Percentiles rank a stretch among this genome's conserved stretches.
Evolutionary conservation across 1,140 invertebrate genomes (phyloP).

Genomic region (Cydia pomonella): DNA sequence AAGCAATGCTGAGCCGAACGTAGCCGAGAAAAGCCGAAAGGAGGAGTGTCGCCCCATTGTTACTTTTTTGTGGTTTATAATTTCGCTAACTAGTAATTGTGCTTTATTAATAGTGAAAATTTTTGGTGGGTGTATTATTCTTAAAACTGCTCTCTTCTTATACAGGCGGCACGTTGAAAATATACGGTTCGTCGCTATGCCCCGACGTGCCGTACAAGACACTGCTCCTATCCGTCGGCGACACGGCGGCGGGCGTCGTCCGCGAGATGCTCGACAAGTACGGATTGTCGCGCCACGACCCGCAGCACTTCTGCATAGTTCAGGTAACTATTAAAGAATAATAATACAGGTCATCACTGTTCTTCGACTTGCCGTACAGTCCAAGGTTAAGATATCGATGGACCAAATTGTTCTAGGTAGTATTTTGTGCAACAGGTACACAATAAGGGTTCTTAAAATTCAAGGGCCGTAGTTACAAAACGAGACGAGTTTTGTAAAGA

Average conservation of each 20-base stretch:
- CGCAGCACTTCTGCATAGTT: slow-evolving; percentile 95
- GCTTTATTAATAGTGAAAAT: not conserved
- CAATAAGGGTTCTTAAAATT: no score
- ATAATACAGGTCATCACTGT: not conserved
- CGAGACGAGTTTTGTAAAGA: no score
- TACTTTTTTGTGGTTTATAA: no score
- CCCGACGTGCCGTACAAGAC: slow-evolving; percentile 99
- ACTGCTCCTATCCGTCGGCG: slow-evolving; percentile 94
- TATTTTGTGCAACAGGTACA: no score
- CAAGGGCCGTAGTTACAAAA: no score
- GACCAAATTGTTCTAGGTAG: no score
- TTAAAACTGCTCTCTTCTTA: slow-evolving; percentile 25
- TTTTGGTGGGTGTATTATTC: not conserved
- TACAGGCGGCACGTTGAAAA: slow-evolving; percentile 96
- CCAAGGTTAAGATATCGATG: not conserved
- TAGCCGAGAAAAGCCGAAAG: no score
- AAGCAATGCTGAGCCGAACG: no score
- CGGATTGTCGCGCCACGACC: slow-evolving; percentile 93
- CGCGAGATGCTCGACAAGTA: slow-evolving; percentile 99
- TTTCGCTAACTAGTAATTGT: no score
- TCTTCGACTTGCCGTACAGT: not conserved
- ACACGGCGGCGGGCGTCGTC: slow-evolving; percentile 95
- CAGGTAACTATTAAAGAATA: slow-evolving; percentile 93
- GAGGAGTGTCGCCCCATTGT: no score
- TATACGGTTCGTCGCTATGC: slow-evolving; percentile 98